phyloP scores from a whole-genome alignment of 1,140 invertebrate species.

The Drosophila aff. region DNA sequence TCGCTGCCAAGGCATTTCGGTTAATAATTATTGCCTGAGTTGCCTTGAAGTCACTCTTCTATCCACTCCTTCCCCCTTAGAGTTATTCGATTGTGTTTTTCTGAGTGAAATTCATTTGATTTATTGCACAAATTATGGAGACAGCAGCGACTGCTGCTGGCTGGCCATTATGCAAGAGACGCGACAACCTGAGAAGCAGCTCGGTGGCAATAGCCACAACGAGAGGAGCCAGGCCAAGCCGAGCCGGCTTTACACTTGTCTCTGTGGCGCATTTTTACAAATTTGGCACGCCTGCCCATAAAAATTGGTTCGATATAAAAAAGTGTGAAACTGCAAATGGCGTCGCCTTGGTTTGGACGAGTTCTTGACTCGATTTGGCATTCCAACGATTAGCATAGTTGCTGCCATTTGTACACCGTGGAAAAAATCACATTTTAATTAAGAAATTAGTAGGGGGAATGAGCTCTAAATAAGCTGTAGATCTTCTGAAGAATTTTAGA shows the following conservation, averaged over 20 bases:
- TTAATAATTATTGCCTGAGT: slow-evolving; percentile 71
- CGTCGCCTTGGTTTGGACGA: slow-evolving; percentile 77
- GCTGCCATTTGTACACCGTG: slow-evolving; percentile 40
- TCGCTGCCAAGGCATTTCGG: slow-evolving; percentile 59
- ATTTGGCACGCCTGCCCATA: slow-evolving; percentile 81
- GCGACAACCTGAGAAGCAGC: slow-evolving; percentile 38
- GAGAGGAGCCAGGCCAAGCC: slow-evolving; percentile 23
- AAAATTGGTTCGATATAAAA: slow-evolving; percentile 78
- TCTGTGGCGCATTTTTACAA: slow-evolving; percentile 77
- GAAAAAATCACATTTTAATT: not conserved
- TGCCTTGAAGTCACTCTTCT: slow-evolving; percentile 61
- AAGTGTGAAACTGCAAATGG: slow-evolving; percentile 83
- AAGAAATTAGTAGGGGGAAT: not conserved
- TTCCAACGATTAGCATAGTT: slow-evolving; percentile 76
- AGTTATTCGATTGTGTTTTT: slow-evolving; percentile 67
- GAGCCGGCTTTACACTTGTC: slow-evolving; percentile 71
- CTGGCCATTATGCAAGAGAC: slow-evolving; percentile 64
- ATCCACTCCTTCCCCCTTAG: not conserved
- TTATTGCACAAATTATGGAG: slow-evolving; percentile 82
- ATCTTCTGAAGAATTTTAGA: not conserved
- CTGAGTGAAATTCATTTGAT: slow-evolving; percentile 81
- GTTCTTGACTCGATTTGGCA: slow-evolving; percentile 76
- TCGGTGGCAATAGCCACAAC: slow-evolving; percentile 38
- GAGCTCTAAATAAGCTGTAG: too few relatives aligned
- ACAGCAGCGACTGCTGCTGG: slow-evolving; percentile 24